Base-by-base conservation (phyloP, 2,113 vertebrate genomes). In the Empidonax traillii region DNA sequence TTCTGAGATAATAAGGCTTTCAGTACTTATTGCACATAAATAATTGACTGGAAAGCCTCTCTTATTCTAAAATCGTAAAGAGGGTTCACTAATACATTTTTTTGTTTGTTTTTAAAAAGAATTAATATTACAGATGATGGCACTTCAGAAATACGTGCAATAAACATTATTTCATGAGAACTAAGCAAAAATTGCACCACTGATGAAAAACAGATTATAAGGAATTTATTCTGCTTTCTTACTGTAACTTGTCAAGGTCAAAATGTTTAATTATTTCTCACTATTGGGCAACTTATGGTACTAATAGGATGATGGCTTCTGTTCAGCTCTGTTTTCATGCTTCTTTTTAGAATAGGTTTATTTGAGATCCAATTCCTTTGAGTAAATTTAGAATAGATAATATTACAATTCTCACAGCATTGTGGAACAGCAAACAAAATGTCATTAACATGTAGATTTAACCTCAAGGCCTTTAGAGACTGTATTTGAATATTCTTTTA, bases 41-140 rank as follows among this genome's bases (percentile, higher is more conserved):
- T 96, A 95, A 97, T 95, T 94, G 90, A 96, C 95, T 84, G 79
- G 31, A 92, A 90, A 93, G 59, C 76, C 61, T 90, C 52, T 77
- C 43, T 35, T 88, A 22, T 69, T 83, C 68, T 78, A 74, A 94
- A 96, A 78, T 37, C 30, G 27, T 27, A 92, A 92, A 93, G 51
- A 3, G 0, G 12, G 8, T 43, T 90, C 55, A 53, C 43, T 31
- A 62, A 77, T 33, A 91, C 4, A 2, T 39, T 21, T 7, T 39
- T 47, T 87, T 55, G 6, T 12, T 20, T 31, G 20, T 5, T 72
- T 71, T 72, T 85, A 52, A 49, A 61, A 85, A 41, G 35, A 81
- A 91, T 95, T 93, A 85, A 23, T 37, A 79, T 85, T 79, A 46
- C 56, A 79, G 46, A 62, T 1, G 1, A 49, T 8, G 15, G 16